Evolutionary conservation across 1,140 invertebrate species (phyloP).

Genomic region (Atta texana): DNA sequence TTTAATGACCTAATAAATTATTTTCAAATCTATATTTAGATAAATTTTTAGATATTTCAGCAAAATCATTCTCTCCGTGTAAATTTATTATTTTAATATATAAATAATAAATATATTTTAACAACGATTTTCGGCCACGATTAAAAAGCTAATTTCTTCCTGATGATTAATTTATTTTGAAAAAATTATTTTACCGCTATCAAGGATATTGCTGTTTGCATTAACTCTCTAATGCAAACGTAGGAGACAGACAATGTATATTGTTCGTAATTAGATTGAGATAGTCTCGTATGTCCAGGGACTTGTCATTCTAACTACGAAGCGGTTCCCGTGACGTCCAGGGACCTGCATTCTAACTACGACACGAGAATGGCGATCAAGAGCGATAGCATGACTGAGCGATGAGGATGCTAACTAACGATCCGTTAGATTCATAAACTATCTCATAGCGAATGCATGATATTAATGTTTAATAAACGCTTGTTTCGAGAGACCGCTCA

Average conservation of each 20-base stretch:
- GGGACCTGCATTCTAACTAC: constrained; percentile 29
- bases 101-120: constrained; percentile 2
- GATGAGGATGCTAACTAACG: constrained; percentile 20
- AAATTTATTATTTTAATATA: too few relatives aligned
- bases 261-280: constrained; percentile 41
- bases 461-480: constrained; percentile 29
- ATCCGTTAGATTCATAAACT: background rate
- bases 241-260: background rate
- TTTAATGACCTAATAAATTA: too few relatives aligned
- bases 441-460: background rate
- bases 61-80: too few relatives aligned
- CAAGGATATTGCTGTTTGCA: too few relatives aligned
- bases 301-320: constrained; percentile 11
- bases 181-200: background rate
- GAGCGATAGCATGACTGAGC: constrained; percentile 14
- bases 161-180: background rate
- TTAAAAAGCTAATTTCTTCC: background rate
- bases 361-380: constrained; percentile 25
- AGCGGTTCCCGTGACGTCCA: background rate
- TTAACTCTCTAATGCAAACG: background rate
- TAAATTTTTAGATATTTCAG: too few relatives aligned
- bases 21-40: too few relatives aligned
- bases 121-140: background rate
- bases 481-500: background rate
- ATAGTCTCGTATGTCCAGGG: constrained; percentile 25